phyloP scores from a whole-genome alignment of 2,113 vertebrate genomes.

The Acanthisitta chloris region DNA sequence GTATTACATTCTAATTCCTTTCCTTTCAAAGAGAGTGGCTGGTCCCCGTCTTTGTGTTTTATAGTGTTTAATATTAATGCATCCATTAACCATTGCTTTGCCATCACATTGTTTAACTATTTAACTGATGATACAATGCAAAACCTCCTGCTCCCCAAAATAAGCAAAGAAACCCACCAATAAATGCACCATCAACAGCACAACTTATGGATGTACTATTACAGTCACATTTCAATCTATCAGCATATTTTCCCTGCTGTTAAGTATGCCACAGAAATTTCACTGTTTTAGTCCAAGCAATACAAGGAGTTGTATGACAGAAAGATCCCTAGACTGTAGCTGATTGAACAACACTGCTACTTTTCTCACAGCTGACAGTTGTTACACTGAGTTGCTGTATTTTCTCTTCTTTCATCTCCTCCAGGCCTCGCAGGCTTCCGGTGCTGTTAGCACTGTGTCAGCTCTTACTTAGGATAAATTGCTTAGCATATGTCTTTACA shows the following conservation, averaged over 20 bases:
- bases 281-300: not conserved
- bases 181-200: no score
- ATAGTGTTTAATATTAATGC: not conserved
- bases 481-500: not conserved
- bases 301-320: not conserved
- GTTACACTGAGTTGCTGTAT: not conserved
- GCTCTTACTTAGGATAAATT: not conserved
- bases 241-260: not conserved
- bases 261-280: not conserved
- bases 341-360: not conserved
- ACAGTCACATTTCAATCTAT: not conserved
- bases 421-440: not conserved
- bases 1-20: not conserved
- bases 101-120: not conserved
- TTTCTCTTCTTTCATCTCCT: not conserved
- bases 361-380: not conserved
- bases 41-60: not conserved
- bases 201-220: rapidly evolving
- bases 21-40: not conserved
- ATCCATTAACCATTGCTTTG: not conserved
- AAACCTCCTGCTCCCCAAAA: not conserved
- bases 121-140: not conserved
- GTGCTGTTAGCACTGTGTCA: not conserved
- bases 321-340: not conserved
- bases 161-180: not conserved